These are phyloP conservation scores for Zingel zingel DNA, from an alignment of 2,113 vertebrate genomes.

Conservation along the genomic window DNA sequence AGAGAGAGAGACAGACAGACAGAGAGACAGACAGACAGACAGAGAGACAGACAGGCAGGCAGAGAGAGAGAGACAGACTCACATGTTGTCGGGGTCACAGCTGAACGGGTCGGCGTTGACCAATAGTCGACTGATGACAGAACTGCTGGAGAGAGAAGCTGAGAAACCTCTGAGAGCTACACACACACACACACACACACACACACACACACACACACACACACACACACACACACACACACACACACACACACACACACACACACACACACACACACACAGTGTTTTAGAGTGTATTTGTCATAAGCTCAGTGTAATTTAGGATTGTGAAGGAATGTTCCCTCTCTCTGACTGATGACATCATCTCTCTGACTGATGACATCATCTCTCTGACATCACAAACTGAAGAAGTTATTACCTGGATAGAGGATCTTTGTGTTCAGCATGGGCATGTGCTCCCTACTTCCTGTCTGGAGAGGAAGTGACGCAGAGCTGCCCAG, in stretches of 20 bases:
- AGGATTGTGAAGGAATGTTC: no score
- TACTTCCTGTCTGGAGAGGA: slow-evolving; percentile 89
- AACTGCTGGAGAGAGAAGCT: slow-evolving; percentile 90
- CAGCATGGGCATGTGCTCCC: slow-evolving; percentile 91
- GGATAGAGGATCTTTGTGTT: slow-evolving; percentile 93
- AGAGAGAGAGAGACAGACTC: slow-evolving; percentile 71
- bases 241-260: slow-evolving; percentile 8
- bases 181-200: slow-evolving; percentile 33
- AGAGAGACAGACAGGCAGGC: neutral
- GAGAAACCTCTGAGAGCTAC: slow-evolving; percentile 90
- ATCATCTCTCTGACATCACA: neutral
- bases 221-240: neutral
- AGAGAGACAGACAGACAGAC: slow-evolving; percentile 40
- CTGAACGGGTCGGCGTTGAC: slow-evolving; percentile 94
- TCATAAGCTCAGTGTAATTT: no score
- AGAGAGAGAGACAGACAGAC: neutral
- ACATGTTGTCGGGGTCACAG: slow-evolving; percentile 94
- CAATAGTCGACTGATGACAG: slow-evolving; percentile 92
- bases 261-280: neutral
- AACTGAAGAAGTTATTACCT: slow-evolving; percentile 73
- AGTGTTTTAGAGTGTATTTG: no score
- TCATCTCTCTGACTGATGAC: neutral
- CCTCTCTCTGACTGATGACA: no score
- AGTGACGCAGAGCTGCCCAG: slow-evolving; percentile 91
- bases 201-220: slow-evolving; percentile 13